Base-by-base conservation (phyloP, 2,113 vertebrate species). In the Stegastes partitus region DNA sequence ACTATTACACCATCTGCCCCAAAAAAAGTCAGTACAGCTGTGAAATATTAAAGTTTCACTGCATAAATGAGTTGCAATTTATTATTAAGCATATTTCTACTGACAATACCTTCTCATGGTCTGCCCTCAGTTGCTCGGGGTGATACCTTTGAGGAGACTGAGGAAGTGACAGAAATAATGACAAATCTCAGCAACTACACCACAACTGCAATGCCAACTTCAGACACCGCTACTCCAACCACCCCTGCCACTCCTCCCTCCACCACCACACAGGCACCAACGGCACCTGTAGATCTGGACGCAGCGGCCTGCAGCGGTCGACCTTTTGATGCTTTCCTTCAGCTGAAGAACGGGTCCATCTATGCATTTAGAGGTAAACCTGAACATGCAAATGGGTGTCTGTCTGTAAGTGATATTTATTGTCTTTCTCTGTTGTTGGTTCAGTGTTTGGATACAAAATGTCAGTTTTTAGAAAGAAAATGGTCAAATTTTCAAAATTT, bases 281-380 rank as follows among this genome's bases (percentile, higher is more conserved):
- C 71, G 0, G 2, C 25, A 0, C 10, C 66, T 0, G 19, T 23
- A 0, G 87, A 93, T 23, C 81, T 85, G 0, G 90, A 93, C 1
- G 85, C 86, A 2, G 77, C 31, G 0, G 56, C 93, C 44, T 98
- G 97, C 93, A 98, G 95, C 0, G 92, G 92, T 0, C 92, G 91
- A n/a, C 85, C 96, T 10, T 99, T 99, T 3, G 94, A 99, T 0
- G 97, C 97, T 7, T 98, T 99, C 91, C 96, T 97, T 0, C 95
- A 97, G 84, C 87, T 97, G 71, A 99, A 99, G 92, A 99, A 99
- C 0, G 96, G 97, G 11, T 98, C 98, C 0, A 80, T 96, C 77
- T 99, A 96, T 0, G 97, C 96, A 3, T 99, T 99, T 80, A 95
- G 98, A 96, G 98, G 98, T 99, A 91, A 77, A 83, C 5, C 39